Base-by-base conservation (phyloP, 37 sponge, comb jelly and placozoan genomes). In the Geodia barretti region DNA sequence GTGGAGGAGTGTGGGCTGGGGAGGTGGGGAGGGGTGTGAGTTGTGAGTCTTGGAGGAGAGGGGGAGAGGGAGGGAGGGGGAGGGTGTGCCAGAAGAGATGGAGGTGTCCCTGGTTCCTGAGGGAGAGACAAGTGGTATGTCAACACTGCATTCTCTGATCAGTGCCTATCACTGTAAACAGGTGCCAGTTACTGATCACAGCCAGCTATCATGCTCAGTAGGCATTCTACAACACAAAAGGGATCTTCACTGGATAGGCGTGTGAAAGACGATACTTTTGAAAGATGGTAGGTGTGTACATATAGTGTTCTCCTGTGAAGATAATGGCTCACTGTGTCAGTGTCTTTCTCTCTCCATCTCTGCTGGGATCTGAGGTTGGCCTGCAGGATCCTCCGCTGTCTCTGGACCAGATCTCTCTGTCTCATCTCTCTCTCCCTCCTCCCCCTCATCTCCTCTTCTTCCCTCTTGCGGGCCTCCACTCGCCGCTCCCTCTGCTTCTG, bases 401-500 rank as follows among this genome's bases (percentile, higher is more conserved):
- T 38, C 71, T 81, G 59, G 29, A 39, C 43, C 17, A 83, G 75
- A 70, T 62, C 74, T 66, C 67, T 24, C 39, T 83, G 69, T 9
- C 69, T 82, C 83, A 79, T 30, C 25, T 91, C 68, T 35, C 62
- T 78, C 66, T 64, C 62, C 41, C 73, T 77, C 68, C 54, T 32
- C 4, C 14, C 66, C 60, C 36, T 78, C 70, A 58, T 42, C 28
- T 78, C 33, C 1, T 66, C 62, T 11, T 39, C 21, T 47, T 61
- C 29, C 31, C 77, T 61, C 75, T 86, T 79, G 38, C 30, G 68
- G 0, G 28, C 40, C 70, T 74, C 82, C 75, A 62, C 78, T 34
- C 64, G 70, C 1, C 82, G 78, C 47, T 83, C 79, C 21, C 83
- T 82, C 73, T 88, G 70, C 82, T 92, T 83, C 47, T 62, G 33